These are phyloP conservation scores for Scaptodrosophila latifasciaeformis DNA, from an alignment of 2,888 invertebrate species.

Conservation along the genomic window DNA sequence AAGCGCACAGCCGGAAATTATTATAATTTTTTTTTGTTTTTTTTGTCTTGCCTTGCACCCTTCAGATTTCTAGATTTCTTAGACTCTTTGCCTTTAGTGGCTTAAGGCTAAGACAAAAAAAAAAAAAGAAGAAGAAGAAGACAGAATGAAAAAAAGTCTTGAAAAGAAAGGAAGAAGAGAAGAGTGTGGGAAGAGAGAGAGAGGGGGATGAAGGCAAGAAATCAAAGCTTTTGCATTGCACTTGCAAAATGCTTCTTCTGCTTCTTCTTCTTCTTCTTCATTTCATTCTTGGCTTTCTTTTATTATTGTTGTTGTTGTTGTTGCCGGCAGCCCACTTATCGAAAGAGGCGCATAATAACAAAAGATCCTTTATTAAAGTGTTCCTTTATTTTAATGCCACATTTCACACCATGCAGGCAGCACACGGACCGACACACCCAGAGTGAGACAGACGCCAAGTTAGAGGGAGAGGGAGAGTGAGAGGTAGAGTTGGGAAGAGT, in stretches of 20 bases:
- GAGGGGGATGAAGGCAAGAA: too few species aligned
- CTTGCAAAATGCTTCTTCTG: too few species aligned
- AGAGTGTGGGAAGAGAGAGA: too few species aligned
- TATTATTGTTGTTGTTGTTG: too few species aligned
- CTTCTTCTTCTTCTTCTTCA: constrained; percentile 16
- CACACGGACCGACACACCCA: too few species aligned
- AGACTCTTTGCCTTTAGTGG: not conserved
- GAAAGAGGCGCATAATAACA: constrained; percentile 37
- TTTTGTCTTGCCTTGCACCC: not conserved
- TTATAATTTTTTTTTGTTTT: not conserved
- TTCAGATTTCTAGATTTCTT: too few species aligned
- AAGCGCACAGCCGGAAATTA: too few species aligned
- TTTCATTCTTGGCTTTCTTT: not conserved
- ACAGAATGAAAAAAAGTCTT: too few species aligned
- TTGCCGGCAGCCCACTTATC: constrained; percentile 18
- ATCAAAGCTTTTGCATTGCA: too few species aligned
- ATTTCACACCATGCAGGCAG: constrained; percentile 41
- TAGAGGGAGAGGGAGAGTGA: constrained; percentile 4
- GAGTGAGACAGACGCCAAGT: too few species aligned
- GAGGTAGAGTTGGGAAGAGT: not conserved
- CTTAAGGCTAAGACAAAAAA: not conserved
- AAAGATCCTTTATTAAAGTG: constrained; percentile 62
- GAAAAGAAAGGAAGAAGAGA: too few species aligned
- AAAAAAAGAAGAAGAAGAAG: not conserved
- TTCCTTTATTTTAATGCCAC: constrained; percentile 65